A percentile compares a stretch with the other conserved stretches of the same genome.
These are phyloP conservation scores for Anthopleura xanthogrammica DNA, from an alignment of 92 coral and sea anemone species.

Conservation along the genomic window DNA sequence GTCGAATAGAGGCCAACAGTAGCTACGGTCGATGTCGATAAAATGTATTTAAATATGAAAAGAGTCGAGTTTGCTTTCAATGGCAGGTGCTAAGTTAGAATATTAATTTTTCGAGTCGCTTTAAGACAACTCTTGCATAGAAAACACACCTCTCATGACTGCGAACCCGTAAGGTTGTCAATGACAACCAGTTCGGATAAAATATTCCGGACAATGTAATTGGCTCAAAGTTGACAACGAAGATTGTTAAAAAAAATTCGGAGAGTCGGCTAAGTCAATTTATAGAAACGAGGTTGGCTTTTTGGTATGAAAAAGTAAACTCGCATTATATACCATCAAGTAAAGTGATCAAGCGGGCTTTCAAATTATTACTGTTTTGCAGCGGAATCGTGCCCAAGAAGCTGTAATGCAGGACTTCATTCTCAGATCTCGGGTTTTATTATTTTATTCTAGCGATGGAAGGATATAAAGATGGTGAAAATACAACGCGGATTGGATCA, in stretches of 20 bases:
- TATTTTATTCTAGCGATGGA: conserved; percentile 9
- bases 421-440: neutral
- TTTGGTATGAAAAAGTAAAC: conserved; percentile 40
- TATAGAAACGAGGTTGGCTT: conserved; percentile 37
- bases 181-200: conserved; percentile 40
- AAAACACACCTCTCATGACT: conserved; percentile 48
- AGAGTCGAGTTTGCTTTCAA: conserved; percentile 20
- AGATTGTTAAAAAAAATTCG: conserved; percentile 40
- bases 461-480: conserved; percentile 15
- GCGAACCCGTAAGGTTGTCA: conserved; percentile 43
- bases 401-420: neutral
- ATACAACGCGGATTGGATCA: neutral
- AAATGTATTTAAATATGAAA: conserved; percentile 66
- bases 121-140: conserved; percentile 12
- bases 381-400: neutral
- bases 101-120: conserved; percentile 17
- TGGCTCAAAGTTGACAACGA: conserved; percentile 50
- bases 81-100: conserved; percentile 33
- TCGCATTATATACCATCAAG: neutral
- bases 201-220: conserved; percentile 39
- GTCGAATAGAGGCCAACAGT: neutral
- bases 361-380: neutral
- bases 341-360: conserved; percentile 1
- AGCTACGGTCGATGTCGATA: neutral
- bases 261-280: conserved; percentile 38